A percentile compares a stretch with the other conserved stretches of the same genome.
These are phyloP conservation scores for Caenorhabditis zanzibari DNA, from an alignment of 2,888 invertebrate genomes.

Conservation along the genomic window DNA sequence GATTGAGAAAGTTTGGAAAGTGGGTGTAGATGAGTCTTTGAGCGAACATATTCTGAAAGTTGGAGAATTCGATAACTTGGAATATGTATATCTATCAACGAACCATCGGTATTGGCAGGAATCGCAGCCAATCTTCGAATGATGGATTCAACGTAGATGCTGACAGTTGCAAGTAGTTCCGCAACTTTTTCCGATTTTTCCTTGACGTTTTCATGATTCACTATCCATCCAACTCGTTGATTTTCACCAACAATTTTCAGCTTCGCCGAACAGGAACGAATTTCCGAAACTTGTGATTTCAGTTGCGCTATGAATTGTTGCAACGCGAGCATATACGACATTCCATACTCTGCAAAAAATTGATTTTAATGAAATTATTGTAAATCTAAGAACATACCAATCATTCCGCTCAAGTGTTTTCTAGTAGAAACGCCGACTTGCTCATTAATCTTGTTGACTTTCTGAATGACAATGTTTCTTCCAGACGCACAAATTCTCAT, in stretches of 20 bases:
- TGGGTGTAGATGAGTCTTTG: conserved; percentile 57
- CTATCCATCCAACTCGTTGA: conserved; percentile 28
- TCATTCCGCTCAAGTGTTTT: conserved; percentile 72
- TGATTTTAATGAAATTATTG: too few species aligned
- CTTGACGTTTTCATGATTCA: conserved; percentile 53
- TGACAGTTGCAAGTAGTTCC: conserved; percentile 6
- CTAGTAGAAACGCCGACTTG: conserved; percentile 72
- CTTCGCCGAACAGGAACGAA: conserved; percentile 5
- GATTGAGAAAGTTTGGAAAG: conserved; percentile 57
- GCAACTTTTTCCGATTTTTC: conserved; percentile 4
- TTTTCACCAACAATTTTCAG: conserved; percentile 37
- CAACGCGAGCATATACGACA: conserved; percentile 64
- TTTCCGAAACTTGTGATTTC: conserved; percentile 12
- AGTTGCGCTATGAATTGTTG: conserved; percentile 38
- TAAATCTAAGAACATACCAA: conserved; percentile 56
- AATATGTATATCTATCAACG: neutral
- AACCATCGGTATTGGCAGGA: conserved; percentile 45
- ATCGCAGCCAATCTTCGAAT: conserved; percentile 23
- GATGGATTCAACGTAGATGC: conserved; percentile 31
- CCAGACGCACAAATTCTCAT: conserved; percentile 66
- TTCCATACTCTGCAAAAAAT: conserved; percentile 70
- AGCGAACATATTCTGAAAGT: conserved; percentile 34
- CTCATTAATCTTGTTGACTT: conserved; percentile 65
- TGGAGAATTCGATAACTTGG: neutral
- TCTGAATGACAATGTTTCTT: conserved; percentile 64